A percentile compares a stretch with the other conserved stretches of the same genome.
phyloP scores from a whole-genome alignment of 1,140 invertebrate genomes.

The Trachymyrmex septentrionalis region DNA sequence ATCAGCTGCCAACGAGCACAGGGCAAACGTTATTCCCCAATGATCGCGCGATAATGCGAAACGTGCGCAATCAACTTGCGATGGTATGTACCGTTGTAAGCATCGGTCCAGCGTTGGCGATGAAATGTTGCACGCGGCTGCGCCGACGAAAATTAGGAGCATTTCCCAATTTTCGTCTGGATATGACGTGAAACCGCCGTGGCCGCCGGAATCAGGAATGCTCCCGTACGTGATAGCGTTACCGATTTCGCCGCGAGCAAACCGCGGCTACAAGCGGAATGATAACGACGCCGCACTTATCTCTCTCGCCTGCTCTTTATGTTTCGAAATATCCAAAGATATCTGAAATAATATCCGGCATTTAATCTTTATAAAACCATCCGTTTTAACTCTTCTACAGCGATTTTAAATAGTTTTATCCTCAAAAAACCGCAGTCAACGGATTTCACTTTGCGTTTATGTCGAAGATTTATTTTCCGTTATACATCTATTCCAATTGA shows the following conservation, averaged over 20 bases:
- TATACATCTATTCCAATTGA: not conserved
- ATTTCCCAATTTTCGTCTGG: slow-evolving; percentile 82
- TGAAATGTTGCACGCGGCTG: slow-evolving; percentile 43
- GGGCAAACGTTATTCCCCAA: slow-evolving; percentile 45
- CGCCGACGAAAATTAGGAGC: slow-evolving; percentile 76
- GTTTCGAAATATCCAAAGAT: not conserved
- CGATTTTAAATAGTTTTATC: not conserved
- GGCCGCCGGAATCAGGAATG: slow-evolving; percentile 76
- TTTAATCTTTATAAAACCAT: not conserved
- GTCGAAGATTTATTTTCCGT: not conserved
- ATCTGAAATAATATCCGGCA: not conserved
- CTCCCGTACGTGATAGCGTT: slow-evolving; percentile 76
- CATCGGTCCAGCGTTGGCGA: slow-evolving; percentile 40
- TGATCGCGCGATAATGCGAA: slow-evolving; percentile 61
- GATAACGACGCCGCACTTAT: slow-evolving; percentile 69
- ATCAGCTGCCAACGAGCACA: slow-evolving; percentile 19
- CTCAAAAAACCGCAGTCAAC: not conserved
- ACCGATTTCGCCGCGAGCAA: slow-evolving; percentile 70
- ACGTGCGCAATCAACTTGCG: slow-evolving; percentile 63
- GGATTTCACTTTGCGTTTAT: not conserved
- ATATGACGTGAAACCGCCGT: slow-evolving; percentile 73
- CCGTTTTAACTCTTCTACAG: not conserved
- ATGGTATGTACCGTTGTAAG: slow-evolving; percentile 38
- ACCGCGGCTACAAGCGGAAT: slow-evolving; percentile 70
- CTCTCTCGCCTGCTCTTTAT: not conserved